A percentile compares a stretch with the other conserved stretches of the same genome.
These are phyloP conservation scores for Periophthalmus modestus DNA, from an alignment of 2,113 vertebrate species.

Conservation along the genomic window DNA sequence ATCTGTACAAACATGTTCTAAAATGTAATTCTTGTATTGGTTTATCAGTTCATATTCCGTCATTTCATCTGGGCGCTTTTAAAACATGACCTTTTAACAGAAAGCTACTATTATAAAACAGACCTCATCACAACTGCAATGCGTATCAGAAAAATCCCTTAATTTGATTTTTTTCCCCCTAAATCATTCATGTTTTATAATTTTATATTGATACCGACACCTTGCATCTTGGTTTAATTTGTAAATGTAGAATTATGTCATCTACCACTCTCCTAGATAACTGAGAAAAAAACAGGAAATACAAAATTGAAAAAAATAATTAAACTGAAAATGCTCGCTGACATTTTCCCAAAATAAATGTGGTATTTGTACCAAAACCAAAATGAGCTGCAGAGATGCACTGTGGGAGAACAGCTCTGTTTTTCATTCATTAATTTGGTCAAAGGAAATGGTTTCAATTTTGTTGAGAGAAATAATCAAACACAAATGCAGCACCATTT, in stretches of 20 bases:
- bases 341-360: slow-evolving; percentile 32
- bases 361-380: slow-evolving; percentile 46
- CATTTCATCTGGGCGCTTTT: too few species aligned
- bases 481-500: not conserved
- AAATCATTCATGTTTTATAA: not conserved
- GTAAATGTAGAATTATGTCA: not conserved
- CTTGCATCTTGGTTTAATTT: not conserved
- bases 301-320: slow-evolving; percentile 3
- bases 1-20: too few species aligned
- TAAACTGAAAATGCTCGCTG: slow-evolving; percentile 11
- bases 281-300: slow-evolving; percentile 22
- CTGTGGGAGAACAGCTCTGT: slow-evolving; percentile 49
- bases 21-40: too few species aligned
- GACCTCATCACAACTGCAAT: too few species aligned
- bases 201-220: too few species aligned
- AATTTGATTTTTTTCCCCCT: too few species aligned
- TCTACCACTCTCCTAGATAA: slow-evolving; percentile 8
- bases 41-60: too few species aligned
- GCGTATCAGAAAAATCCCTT: too few species aligned
- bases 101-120: too few species aligned
- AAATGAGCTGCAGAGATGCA: slow-evolving; percentile 49
- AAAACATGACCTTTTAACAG: too few species aligned
- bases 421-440: slow-evolving; percentile 55
- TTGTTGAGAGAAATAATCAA: not conserved
- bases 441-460: slow-evolving; percentile 40